Base-by-base conservation (phyloP, 2,888 invertebrate species). In the Uropetala carovei region DNA sequence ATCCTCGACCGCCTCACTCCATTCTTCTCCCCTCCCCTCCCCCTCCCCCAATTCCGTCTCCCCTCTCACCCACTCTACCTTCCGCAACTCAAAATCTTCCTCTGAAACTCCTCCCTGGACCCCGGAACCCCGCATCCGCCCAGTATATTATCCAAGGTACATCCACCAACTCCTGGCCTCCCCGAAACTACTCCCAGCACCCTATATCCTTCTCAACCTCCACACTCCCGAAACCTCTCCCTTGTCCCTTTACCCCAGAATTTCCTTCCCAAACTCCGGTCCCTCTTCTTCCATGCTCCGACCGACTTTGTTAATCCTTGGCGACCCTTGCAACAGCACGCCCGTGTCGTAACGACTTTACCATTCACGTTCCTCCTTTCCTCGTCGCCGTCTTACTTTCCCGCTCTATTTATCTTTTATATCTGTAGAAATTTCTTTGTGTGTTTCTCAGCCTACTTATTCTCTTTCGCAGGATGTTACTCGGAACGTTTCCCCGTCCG, bases 321-420 rank as follows among this genome's bases (percentile, higher is more conserved):
- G 85, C 85, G 85, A 85, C 85, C 57, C 85, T 85, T 85, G 85
- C 85, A 16, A 85, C 58, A 58, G 85, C 85, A 85, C 85, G 85
- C 85, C 22, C 85, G 85, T 58, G 57, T 58, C 56, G 56, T 58
- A 56, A 22, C 57, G 58, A 58, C 85, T 85, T 56, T 56, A 18
- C 85, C 57, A 57, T 58, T 85, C 57, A 58, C 85, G 85, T 57
- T 58, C 10, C 56, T 57, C 43, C 27, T 16, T 14, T 7, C 84
- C 85, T 22, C 22, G 13, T 22, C 56, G 8, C n/a, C 13, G 18
- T 22, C 85, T 13, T 58, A n/a, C 18, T 58, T 22, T 85, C 58
- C 22, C 58, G 58, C 13, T 85, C 84, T 16, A 18, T 57, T 16
- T 58, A 16, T n/a, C 11, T 58, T 57, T 22, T 58, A 56, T 2